A percentile compares a stretch with the other conserved stretches of the same genome.
phyloP scores from a whole-genome alignment of 2,888 invertebrate genomes.

The Drosophila anomelani region DNA sequence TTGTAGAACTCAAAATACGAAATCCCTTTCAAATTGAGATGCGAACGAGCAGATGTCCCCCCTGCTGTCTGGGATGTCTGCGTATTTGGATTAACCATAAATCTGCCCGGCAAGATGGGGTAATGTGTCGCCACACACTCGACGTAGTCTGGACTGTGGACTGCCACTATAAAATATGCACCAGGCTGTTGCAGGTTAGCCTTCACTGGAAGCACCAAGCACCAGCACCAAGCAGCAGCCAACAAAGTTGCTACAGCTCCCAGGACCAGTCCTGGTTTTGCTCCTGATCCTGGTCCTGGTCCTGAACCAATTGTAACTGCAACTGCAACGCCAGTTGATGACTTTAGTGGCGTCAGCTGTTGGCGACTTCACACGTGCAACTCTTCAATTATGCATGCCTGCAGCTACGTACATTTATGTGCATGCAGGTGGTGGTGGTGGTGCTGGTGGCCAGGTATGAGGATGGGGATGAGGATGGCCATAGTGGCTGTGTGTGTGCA shows the following conservation, averaged over 20 bases:
- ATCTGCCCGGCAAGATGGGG: slow-evolving; percentile 22
- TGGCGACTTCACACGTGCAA: slow-evolving; percentile 60
- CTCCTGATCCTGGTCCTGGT: not conserved
- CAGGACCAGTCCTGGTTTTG: not conserved
- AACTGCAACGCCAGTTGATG: slow-evolving; percentile 40
- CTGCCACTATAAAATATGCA: slow-evolving; percentile 31
- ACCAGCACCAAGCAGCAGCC: not conserved
- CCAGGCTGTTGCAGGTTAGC: slow-evolving; percentile 36
- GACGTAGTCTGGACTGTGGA: slow-evolving; percentile 11
- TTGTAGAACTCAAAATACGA: too few relatives aligned
- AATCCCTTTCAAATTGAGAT: slow-evolving; percentile 1
- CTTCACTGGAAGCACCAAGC: not conserved
- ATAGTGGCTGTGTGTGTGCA: slow-evolving; percentile 2
- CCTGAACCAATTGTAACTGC: slow-evolving; percentile 8
- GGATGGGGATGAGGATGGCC: not conserved
- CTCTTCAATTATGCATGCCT: slow-evolving; percentile 63
- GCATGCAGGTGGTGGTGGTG: slow-evolving; percentile 15
- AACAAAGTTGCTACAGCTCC: slow-evolving; percentile 15
- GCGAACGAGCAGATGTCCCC: slow-evolving; percentile 3
- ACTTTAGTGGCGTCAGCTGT: slow-evolving; percentile 43
- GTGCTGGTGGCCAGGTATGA: not conserved
- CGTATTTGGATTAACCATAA: slow-evolving; percentile 28
- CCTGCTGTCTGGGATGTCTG: slow-evolving; percentile 4
- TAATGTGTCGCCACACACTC: slow-evolving; percentile 26
- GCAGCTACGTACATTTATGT: slow-evolving; percentile 39